Evolutionary conservation across 2,113 vertebrate species (phyloP), one percentile per base, ranked within the genome.

Genomic region (Percina caprodes): DNA sequence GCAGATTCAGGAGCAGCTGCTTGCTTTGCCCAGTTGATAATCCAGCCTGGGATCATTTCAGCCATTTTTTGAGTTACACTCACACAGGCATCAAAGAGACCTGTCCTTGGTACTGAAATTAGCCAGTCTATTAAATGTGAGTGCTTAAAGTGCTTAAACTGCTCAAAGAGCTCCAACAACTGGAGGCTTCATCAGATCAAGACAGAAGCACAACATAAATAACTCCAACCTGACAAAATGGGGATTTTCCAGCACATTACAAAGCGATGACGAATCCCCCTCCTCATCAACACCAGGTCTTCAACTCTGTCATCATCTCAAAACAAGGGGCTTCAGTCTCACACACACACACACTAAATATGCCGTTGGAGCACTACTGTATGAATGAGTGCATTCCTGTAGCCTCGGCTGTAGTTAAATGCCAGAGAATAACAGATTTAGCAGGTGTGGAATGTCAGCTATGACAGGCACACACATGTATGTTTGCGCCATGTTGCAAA

Each of bases 91-190:
- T 69, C 8, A 52, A 56, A 18, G 3, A 68, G 91, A 91, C 86
- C 92, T 92, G 92, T 92, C 91, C 89, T 92, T 93, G 92, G 92
- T 90, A 89, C 91, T 94, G 90, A 92, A 92, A 89, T 80, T 62
- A 70, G 49, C 42, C 51, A 52, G 26, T 65, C 24, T 77, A 77
- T 87, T 72, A 84, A 88, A 84, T 58, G 39, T 48, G 42, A 69
- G 35, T 16, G 45, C 39, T 52, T 71, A 80, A 70, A 69, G 35
- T 16, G 45, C 39, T 52, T 71, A 80, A 70, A 78, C 71, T 0
- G 3, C 39, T 42, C 11, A 42, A 42, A 13, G 61, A 39, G 39
- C 21, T 69, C 39, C 70, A 84, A 84, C 46, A 14, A 59, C 56
- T 6, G 24, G 42, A 74, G 12, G 19, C 33, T 61, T 51, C 21